phyloP scores from a whole-genome alignment of 2,797 vertebrate species.

The Columba guinea region DNA sequence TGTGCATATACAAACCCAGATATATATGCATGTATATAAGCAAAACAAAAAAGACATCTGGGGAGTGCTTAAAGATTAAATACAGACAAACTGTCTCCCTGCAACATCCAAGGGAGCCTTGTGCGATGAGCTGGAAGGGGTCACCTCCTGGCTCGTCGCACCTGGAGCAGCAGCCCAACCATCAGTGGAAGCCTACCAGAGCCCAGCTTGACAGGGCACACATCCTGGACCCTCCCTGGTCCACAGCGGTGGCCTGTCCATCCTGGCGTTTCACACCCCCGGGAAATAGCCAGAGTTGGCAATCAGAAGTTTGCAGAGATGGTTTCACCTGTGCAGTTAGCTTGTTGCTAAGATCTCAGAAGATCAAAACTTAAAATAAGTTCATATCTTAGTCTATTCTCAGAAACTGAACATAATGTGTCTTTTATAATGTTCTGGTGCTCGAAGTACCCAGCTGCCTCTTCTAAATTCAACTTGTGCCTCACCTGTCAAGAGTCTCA shows the following conservation, averaged over 20 bases:
- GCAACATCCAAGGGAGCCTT: neutral
- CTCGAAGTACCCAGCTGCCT: neutral
- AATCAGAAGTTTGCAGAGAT: neutral
- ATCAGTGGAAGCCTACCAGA: neutral
- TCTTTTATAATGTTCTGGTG: neutral
- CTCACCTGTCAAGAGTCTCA: neutral
- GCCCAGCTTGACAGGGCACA: accelerated
- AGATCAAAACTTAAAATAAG: neutral
- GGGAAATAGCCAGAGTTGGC: neutral
- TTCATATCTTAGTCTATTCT: accelerated
- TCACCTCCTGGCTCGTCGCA: accelerated
- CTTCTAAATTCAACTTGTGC: neutral
- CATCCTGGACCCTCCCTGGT: accelerated
- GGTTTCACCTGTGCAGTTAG: neutral
- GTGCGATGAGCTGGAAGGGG: neutral
- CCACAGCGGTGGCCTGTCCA: accelerated
- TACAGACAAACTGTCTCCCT: neutral
- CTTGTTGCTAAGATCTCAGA: neutral
- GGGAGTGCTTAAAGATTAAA: neutral
- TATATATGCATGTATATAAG: neutral
- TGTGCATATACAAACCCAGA: neutral
- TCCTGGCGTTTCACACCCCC: accelerated
- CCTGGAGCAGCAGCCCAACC: neutral
- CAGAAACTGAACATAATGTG: neutral
- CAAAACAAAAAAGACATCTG: neutral